Evolutionary conservation across 2,888 invertebrate genomes (phyloP), one percentile per base, ranked within the genome.

Genomic region (Stramonita haemastoma): DNA sequence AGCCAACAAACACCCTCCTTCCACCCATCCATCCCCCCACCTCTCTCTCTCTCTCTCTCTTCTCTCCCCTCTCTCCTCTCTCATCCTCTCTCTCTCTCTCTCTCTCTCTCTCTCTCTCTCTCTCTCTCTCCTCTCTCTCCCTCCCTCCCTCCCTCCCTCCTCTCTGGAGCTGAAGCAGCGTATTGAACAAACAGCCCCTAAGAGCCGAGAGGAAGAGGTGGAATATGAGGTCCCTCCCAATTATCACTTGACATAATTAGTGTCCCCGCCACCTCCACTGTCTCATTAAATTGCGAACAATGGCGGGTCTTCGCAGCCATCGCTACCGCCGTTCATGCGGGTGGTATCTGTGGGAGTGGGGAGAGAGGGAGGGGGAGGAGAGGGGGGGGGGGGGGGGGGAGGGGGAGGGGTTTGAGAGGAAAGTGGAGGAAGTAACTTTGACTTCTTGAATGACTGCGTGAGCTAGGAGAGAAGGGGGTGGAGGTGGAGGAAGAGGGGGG

Each of bases 231-330:
- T 84, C 84, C 56, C 84, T 84, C 60, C 87, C 79, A 88, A 88
- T 88, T 88, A 88, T 81, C 81, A 88, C 73, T 81, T 57, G 79
- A 81, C 87, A 79, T 88, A 88, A 88, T 88, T 88, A 88, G 87
- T 88, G 81, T 77, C 56, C 79, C 81, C 79, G 87, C 57, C 87
- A 79, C 87, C 81, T 34, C 32, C n/a, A 36, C 87, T 79, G 79
- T 88, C 79, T 88, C 87, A 88, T 88, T 88, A 88, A 88, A 88
- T 81, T 57, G 46, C 60, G 56, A 88, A 88, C 87, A 88, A 81
- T 81, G 79, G 56, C 29, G 32, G 56, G 29, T 29, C 46, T 46
- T 29, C 19, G 29, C n/a, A 13, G n/a, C 46, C 19, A 29, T 88
- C 81, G 19, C 46, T 57, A 29, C 79, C 79, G 17, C 81, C 29